A percentile compares a stretch with the other conserved stretches of the same genome.
phyloP scores from a whole-genome alignment of 1,140 invertebrate species.

The Contarinia nasturtii region DNA sequence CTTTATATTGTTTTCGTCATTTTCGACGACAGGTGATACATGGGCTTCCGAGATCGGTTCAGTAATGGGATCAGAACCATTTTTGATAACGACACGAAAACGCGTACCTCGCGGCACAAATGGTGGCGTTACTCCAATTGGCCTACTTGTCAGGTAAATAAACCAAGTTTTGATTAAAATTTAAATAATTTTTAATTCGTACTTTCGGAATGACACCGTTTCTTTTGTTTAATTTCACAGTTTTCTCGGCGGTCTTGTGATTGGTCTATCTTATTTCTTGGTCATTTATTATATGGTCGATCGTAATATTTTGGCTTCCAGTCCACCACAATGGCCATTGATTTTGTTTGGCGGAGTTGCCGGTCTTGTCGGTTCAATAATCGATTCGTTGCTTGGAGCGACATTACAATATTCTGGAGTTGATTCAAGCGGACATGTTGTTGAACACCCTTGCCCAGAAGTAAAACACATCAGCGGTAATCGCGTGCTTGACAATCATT shows the following conservation, averaged over 20 bases:
- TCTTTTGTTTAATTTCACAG: no score
- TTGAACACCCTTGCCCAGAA: slow-evolving; percentile 47
- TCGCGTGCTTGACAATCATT: slow-evolving; percentile 72
- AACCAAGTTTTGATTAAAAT: no score
- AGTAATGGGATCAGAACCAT: slow-evolving; percentile 49
- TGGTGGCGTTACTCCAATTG: slow-evolving; percentile 54
- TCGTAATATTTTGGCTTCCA: slow-evolving; percentile 30
- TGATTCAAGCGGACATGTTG: slow-evolving; percentile 47
- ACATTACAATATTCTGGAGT: slow-evolving; percentile 69
- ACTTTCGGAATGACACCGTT: no score
- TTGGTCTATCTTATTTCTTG: slow-evolving; percentile 58
- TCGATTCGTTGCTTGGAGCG: slow-evolving; percentile 73
- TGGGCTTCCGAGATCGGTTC: slow-evolving; percentile 81
- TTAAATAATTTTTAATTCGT: no score
- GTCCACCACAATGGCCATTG: slow-evolving; percentile 66
- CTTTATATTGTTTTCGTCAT: no score
- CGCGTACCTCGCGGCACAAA: slow-evolving; percentile 71
- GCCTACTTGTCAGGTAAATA: slow-evolving; percentile 31
- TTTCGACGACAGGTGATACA: no score
- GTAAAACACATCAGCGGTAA: slow-evolving; percentile 60
- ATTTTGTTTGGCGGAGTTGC: slow-evolving; percentile 46
- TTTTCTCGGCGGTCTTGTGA: slow-evolving; percentile 46
- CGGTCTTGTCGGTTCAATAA: slow-evolving; percentile 59
- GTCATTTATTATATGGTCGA: slow-evolving; percentile 43
- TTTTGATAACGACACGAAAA: slow-evolving; percentile 54